phyloP scores from a whole-genome alignment of 2,113 vertebrate genomes.

The Notarius lentiginosus region DNA sequence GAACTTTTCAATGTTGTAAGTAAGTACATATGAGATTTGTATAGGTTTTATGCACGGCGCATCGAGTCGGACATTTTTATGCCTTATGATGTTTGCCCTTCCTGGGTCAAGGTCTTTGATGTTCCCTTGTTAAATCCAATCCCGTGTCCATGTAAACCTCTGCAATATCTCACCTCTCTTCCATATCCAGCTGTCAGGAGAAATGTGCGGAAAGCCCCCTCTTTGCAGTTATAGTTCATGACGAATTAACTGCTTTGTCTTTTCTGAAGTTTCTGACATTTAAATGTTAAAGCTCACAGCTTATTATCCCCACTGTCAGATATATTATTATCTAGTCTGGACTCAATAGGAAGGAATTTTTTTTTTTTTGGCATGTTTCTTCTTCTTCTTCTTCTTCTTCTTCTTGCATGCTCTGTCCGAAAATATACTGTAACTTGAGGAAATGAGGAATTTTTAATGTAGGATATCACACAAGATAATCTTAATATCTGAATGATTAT shows the following conservation, averaged over 20 bases:
- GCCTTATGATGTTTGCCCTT: no score
- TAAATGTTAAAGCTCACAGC: conserved; percentile 21
- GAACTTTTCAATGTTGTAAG: neutral
- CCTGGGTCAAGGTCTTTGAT: neutral
- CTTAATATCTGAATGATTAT: neutral
- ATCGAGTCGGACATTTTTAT: neutral
- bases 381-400: neutral
- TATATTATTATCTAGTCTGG: neutral
- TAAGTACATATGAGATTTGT: neutral
- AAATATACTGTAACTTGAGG: neutral
- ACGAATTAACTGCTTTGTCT: conserved; percentile 12
- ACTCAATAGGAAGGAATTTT: neutral
- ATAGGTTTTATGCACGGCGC: neutral
- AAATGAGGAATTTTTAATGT: neutral
- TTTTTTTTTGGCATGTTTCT: neutral
- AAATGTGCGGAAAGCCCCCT: neutral
- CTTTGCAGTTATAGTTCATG: neutral
- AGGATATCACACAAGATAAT: neutral
- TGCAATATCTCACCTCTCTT: neutral
- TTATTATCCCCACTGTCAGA: conserved; percentile 16
- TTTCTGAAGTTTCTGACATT: neutral
- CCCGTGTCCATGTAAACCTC: conserved; percentile 1
- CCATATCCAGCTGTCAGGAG: conserved; percentile 13
- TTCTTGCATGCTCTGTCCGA: neutral
- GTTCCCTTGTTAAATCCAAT: conserved; percentile 16